Evolutionary conservation across 2,888 invertebrate genomes (phyloP).

Genomic region (Phengaris arion): DNA sequence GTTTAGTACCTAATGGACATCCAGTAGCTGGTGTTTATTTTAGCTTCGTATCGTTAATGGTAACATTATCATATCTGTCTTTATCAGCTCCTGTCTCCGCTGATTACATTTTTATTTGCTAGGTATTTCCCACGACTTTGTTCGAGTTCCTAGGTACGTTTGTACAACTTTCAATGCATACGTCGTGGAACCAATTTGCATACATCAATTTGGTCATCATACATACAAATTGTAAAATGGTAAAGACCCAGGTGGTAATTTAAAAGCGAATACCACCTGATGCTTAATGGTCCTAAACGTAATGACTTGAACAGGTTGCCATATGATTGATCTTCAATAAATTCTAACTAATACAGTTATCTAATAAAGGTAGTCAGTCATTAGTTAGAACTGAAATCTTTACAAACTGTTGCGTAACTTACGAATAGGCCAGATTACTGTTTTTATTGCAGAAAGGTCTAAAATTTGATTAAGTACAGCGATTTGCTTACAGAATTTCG

Average conservation of each 20-base stretch:
- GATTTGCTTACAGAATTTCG: no score
- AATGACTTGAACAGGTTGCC: background rate
- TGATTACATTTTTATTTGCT: background rate
- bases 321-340: background rate
- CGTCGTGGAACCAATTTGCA: no score
- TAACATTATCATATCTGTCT: conserved; percentile 1
- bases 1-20: background rate
- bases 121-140: background rate
- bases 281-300: conserved; percentile 5
- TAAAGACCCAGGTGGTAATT: conserved; percentile 4
- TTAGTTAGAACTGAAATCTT: background rate
- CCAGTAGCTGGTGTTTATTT: background rate
- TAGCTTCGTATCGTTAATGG: background rate
- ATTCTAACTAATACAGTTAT: background rate
- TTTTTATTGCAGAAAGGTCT: no score
- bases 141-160: background rate
- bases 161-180: background rate
- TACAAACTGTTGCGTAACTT: background rate
- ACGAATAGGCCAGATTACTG: background rate
- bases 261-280: conserved; percentile 13
- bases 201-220: no score
- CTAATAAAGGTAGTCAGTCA: background rate
- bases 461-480: no score
- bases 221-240: no score
- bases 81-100: background rate